Conservation (phyloP, 2,888 invertebrate species). For the Antheraea yamamai region DNA sequence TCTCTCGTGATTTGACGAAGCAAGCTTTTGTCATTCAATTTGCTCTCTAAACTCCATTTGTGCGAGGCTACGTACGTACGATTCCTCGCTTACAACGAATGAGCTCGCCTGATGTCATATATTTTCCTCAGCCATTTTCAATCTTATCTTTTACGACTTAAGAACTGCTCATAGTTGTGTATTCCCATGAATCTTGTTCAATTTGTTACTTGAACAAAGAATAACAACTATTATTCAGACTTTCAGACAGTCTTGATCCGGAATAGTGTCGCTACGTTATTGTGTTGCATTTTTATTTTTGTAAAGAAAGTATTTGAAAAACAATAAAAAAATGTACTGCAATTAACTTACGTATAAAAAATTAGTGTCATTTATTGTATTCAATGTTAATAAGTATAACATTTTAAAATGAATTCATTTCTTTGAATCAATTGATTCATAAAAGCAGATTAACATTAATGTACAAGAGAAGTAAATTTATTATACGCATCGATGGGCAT, state of each 20-base stretch:
- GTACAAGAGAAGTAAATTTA: no score
- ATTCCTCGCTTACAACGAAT: constrained; percentile 37
- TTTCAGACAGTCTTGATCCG: constrained; percentile 35
- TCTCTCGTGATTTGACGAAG: constrained; percentile 41
- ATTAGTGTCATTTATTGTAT: no score
- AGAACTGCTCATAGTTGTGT: constrained; percentile 27
- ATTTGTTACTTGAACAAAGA: constrained; percentile 41
- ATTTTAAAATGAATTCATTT: no score
- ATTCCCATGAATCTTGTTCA: constrained; percentile 30
- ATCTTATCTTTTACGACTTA: constrained; percentile 28
- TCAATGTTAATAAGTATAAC: no score
- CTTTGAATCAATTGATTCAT: no score
- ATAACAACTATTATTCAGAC: constrained; percentile 40
- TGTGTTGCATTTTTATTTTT: constrained; percentile 29
- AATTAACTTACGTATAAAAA: neutral
- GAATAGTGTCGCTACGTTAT: constrained; percentile 33
- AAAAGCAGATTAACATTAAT: no score
- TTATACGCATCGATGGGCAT: no score
- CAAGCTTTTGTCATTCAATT: constrained; percentile 48
- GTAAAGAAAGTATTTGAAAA: constrained; percentile 23
- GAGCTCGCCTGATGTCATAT: constrained; percentile 27
- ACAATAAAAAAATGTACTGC: constrained; percentile 23
- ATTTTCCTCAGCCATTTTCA: constrained; percentile 28
- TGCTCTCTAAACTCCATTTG: constrained; percentile 39
- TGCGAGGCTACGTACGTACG: constrained; percentile 30